Percentiles rank a stretch among this genome's conserved stretches.
These are phyloP conservation scores for Corvus moneduloides DNA, from an alignment of 2,113 vertebrate species.

Conservation along the genomic window DNA sequence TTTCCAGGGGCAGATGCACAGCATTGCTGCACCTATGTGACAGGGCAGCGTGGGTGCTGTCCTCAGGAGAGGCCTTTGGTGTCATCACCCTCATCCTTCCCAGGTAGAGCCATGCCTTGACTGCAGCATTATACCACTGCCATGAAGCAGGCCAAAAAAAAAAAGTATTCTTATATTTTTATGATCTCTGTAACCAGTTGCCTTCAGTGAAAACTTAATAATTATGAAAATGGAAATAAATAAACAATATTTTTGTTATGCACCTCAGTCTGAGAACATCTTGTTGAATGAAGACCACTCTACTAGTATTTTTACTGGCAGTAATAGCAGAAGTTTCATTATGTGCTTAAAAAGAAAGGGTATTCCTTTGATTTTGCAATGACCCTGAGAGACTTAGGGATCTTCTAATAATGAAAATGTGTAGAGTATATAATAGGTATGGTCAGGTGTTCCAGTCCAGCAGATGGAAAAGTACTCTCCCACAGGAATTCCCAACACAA, in stretches of 20 bases:
- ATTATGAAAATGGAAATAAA: neutral
- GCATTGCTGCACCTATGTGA: neutral
- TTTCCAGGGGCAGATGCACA: neutral
- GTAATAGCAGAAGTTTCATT: neutral
- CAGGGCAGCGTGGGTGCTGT: neutral
- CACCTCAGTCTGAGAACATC: neutral
- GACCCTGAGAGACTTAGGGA: neutral
- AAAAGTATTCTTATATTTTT: neutral
- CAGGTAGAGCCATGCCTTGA: neutral
- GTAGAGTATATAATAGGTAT: neutral
- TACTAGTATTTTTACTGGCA: neutral
- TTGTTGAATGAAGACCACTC: neutral
- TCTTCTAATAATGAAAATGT: constrained; percentile 25
- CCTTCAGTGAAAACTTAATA: neutral
- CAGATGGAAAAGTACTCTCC: neutral
- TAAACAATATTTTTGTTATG: neutral
- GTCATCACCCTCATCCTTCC: neutral
- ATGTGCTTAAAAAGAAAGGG: neutral
- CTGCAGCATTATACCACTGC: neutral
- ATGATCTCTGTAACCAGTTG: neutral
- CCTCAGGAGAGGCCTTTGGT: neutral
- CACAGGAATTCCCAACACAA: neutral
- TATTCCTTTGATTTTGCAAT: constrained; percentile 28
- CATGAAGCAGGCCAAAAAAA: neutral
- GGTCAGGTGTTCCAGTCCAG: neutral